Evolutionary conservation across 2,888 invertebrate species (phyloP).

Genomic region (Sipha maydis): DNA sequence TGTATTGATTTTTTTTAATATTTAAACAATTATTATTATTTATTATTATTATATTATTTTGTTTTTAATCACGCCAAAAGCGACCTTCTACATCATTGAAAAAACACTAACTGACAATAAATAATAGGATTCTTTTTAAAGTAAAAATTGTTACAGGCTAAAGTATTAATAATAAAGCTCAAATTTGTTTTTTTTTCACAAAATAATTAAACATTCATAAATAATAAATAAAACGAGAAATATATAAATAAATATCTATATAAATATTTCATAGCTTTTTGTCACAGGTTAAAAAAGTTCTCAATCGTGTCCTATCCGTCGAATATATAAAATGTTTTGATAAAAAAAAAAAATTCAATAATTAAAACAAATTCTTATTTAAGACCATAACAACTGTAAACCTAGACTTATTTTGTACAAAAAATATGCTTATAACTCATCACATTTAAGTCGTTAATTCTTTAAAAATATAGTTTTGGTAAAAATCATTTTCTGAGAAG

Average conservation of each 20-base stretch:
- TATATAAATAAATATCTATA: conserved; percentile 62
- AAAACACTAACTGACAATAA: conserved; percentile 61
- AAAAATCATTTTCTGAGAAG: conserved; percentile 60
- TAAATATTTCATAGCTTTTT: conserved; percentile 61
- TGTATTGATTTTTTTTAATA: conserved; percentile 57
- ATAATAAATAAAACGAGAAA: conserved; percentile 62
- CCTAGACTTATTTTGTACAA: conserved; percentile 62
- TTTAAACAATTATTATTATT: conserved; percentile 61
- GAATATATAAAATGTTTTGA: conserved; percentile 62
- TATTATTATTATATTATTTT: conserved; percentile 59
- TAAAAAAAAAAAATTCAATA: conserved; percentile 61
- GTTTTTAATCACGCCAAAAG: conserved; percentile 61
- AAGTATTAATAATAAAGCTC: conserved; percentile 62
- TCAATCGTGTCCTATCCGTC: conserved; percentile 62
- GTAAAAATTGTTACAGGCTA: conserved; percentile 62
- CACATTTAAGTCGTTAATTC: conserved; percentile 62
- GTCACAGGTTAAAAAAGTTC: conserved; percentile 62
- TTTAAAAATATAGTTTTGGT: conserved; percentile 62
- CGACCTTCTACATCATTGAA: conserved; percentile 61
- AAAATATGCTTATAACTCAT: conserved; percentile 62
- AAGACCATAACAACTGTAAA: conserved; percentile 61
- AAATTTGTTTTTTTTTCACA: conserved; percentile 60
- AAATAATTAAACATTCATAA: conserved; percentile 62
- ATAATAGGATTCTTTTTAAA: conserved; percentile 60
- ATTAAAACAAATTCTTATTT: conserved; percentile 62